Percentiles rank a stretch among this genome's conserved stretches.
These are phyloP conservation scores for Mycteria americana DNA, from an alignment of 2,797 vertebrate species.

Conservation along the genomic window DNA sequence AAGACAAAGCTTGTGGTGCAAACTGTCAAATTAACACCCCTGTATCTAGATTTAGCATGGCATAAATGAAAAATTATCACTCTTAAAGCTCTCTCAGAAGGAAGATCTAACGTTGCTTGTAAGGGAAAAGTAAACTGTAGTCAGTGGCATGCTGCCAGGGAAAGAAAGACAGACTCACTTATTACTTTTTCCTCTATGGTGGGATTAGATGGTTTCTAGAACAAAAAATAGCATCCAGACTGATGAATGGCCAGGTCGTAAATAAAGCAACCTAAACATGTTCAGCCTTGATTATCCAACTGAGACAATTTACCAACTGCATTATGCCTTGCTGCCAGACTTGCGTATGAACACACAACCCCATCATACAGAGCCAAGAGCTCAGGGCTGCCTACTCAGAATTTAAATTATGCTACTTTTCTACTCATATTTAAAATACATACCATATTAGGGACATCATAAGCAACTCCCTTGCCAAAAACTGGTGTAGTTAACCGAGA, in stretches of 20 bases:
- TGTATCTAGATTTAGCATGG: background rate
- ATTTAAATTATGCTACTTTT: background rate
- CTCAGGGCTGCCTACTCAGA: background rate
- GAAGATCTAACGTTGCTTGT: background rate
- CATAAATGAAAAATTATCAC: background rate
- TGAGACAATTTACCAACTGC: background rate
- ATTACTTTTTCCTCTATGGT: background rate
- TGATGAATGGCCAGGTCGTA: background rate
- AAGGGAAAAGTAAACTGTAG: background rate
- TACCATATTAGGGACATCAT: slow-evolving; percentile 92
- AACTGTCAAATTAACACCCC: background rate
- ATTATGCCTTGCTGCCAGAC: background rate
- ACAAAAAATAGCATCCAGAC: background rate
- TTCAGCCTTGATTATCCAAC: background rate
- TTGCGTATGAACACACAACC: accelerated
- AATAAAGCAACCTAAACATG: background rate
- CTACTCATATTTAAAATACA: slow-evolving; percentile 30
- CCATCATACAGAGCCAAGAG: background rate
- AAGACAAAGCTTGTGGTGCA: background rate
- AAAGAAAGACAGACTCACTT: background rate
- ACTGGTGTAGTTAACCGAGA: slow-evolving; percentile 92
- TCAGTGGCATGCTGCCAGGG: background rate
- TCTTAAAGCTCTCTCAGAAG: background rate
- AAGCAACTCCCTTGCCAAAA: slow-evolving; percentile 95
- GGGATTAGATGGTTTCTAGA: background rate